Evolutionary conservation across 2,113 vertebrate species (phyloP).

Genomic region (Chascanopsetta lugubris): DNA sequence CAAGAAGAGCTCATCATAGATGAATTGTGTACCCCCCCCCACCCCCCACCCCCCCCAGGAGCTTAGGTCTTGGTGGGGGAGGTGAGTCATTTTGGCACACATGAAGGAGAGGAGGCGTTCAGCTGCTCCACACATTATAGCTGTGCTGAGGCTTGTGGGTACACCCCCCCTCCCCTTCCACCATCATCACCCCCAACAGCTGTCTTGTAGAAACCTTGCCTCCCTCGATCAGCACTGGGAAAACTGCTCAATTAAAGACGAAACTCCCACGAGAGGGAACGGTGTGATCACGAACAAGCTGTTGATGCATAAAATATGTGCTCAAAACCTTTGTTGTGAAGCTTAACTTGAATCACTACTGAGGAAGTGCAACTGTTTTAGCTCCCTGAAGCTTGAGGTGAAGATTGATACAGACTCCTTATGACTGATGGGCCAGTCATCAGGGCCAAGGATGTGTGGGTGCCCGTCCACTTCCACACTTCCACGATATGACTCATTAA

Average conservation of each 20-base stretch:
- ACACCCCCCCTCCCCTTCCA: background rate
- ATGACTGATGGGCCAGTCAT: slow-evolving; percentile 43
- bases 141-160: slow-evolving; percentile 19
- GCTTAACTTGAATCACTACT: background rate
- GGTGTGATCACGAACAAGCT: slow-evolving; percentile 27
- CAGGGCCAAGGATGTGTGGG: background rate
- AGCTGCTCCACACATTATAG: slow-evolving; percentile 69
- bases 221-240: slow-evolving; percentile 16
- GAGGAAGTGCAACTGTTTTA: background rate
- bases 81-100: slow-evolving; percentile 68
- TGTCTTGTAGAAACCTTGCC: slow-evolving; percentile 44
- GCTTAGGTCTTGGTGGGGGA: slow-evolving; percentile 66
- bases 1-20: slow-evolving; percentile 23
- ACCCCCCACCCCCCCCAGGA: slow-evolving; percentile 25
- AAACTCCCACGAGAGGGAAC: slow-evolving; percentile 17
- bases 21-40: slow-evolving; percentile 41
- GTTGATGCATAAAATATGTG: slow-evolving; percentile 3
- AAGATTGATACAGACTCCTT: slow-evolving; percentile 27
- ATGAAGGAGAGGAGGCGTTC: slow-evolving; percentile 51
- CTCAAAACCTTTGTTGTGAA: slow-evolving; percentile 4
- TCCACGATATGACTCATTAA: background rate
- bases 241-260: slow-evolving; percentile 39
- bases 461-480: background rate
- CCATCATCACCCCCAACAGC: slow-evolving; percentile 35
- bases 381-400: background rate